Conservation (phyloP, 2,113 vertebrate genomes). For the Orcinus orca region DNA sequence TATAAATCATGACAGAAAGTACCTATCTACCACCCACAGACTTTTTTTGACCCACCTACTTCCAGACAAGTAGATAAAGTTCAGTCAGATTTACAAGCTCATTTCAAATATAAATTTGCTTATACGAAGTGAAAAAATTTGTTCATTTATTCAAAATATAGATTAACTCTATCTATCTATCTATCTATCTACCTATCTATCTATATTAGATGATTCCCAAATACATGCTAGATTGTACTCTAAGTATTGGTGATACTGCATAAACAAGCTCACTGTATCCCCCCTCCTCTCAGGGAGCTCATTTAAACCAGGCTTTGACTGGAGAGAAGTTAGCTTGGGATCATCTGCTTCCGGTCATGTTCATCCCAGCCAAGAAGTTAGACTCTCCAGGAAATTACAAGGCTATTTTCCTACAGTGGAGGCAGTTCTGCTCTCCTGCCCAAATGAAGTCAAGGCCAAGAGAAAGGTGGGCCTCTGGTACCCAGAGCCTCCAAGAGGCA, state of each 20-base stretch:
- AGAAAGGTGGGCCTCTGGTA: not conserved
- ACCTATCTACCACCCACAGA: not conserved
- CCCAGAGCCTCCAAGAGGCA: not conserved
- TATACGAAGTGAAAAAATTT: not conserved
- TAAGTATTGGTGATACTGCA: not conserved
- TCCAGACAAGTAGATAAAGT: not conserved
- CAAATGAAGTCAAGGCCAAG: not conserved
- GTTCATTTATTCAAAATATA: not conserved
- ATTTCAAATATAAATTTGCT: not conserved
- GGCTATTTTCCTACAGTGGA: rapidly evolving
- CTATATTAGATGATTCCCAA: not conserved
- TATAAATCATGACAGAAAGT: not conserved
- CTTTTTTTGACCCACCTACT: not conserved
- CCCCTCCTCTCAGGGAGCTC: not conserved
- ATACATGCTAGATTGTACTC: not conserved
- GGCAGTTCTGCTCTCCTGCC: not conserved
- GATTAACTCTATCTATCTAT: not conserved
- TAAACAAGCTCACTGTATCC: not conserved
- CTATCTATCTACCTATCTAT: not conserved
- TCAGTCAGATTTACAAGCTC: not conserved
- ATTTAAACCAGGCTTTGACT: not conserved
- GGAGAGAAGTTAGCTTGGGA: not conserved
- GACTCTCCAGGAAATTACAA: not conserved
- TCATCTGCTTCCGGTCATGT: not conserved
- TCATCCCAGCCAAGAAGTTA: not conserved